Base-by-base conservation (phyloP, 2,113 vertebrate genomes). In the Rhea pennata region DNA sequence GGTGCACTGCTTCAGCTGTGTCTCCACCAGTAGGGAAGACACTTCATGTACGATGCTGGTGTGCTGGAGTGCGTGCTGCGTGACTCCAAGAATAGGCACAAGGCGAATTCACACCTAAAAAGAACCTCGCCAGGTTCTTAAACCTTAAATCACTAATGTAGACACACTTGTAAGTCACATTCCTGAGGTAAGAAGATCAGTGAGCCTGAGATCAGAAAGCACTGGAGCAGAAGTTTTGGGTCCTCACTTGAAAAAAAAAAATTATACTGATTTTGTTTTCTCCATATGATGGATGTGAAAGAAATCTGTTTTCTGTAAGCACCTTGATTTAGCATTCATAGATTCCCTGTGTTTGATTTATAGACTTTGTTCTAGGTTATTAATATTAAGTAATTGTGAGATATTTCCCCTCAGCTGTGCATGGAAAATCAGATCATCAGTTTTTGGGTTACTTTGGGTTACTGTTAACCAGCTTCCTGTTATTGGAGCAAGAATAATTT, bases 301-400 rank as follows among this genome's bases (percentile, higher is more conserved):
- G 0, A 1, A 64, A 48, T 5, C 19, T 33, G 5, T 92, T 70
- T 64, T 82, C 54, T 88, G 65, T 82, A 74, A 79, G 21, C 40
- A 59, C 14, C 82, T 76, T 44, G 24, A 61, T 87, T 67, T 66
- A 89, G 10, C 62, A 70, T 95, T 92, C 4, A 5, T 85, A 40
- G 48, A 69, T 71, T 76, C 10, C 15, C 13, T 90, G 19, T 54
- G 70, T 78, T 91, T 87, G n/a, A 53, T 78, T 46, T 82, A 70
- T 36, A 71, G 17, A 50, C 31, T 77, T 77, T 64, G 21, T 88
- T 92, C 39, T 87, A 14, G 21, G 5, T 2, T 92, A 56, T 62
- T 84, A 64, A 46, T 79, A 48, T 67, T 79, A 73, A 90, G 50
- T 83, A 93, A 92, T 54, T 82, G 26, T 73, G 54, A 94, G 76